A percentile compares a stretch with the other conserved stretches of the same genome.
These are phyloP conservation scores for Gibbula magus DNA, from an alignment of 2,888 invertebrate species.

Conservation along the genomic window DNA sequence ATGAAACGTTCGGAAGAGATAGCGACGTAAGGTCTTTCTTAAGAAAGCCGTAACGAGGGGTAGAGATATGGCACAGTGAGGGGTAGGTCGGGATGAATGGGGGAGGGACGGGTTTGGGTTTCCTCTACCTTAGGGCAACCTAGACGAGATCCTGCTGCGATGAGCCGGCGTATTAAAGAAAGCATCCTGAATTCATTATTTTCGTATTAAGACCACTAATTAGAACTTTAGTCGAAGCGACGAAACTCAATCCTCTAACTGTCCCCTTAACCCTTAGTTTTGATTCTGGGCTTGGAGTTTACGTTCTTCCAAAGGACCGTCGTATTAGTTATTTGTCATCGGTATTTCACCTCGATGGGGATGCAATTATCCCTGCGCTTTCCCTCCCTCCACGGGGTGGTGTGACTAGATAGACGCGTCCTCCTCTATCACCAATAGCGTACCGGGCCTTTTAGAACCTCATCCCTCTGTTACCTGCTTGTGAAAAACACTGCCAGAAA, in stretches of 20 bases:
- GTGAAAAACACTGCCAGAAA: neutral
- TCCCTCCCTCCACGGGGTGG: neutral
- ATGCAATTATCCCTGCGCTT: neutral
- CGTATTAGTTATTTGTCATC: neutral
- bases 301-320: neutral
- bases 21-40: conserved; percentile 1
- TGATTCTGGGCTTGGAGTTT: neutral
- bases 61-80: neutral
- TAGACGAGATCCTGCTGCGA: neutral
- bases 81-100: neutral
- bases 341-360: neutral
- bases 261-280: neutral
- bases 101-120: neutral
- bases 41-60: neutral
- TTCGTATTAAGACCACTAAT: conserved; percentile 29
- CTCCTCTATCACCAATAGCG: neutral
- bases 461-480: neutral
- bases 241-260: conserved; percentile 22
- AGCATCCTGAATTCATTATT: conserved; percentile 21
- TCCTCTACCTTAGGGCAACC: conserved; percentile 12
- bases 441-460: neutral
- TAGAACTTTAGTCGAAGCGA: conserved; percentile 16
- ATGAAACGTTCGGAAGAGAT: neutral
- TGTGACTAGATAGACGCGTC: neutral
- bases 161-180: conserved; percentile 1